These are phyloP conservation scores for Promerops cafer DNA, from an alignment of 2,113 vertebrate species.

Conservation along the genomic window DNA sequence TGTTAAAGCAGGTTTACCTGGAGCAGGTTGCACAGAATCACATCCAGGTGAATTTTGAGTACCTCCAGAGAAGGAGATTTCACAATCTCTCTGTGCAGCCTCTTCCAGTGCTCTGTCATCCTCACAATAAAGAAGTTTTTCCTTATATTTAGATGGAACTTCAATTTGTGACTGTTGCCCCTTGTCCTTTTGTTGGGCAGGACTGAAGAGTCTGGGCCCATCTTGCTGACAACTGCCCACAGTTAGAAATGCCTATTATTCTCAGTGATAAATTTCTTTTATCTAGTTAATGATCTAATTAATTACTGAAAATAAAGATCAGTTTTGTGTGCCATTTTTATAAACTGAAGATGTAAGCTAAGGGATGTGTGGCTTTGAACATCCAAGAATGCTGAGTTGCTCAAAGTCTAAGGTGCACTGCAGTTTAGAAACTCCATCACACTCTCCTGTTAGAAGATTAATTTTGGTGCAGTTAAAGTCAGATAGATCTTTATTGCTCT, in stretches of 20 bases:
- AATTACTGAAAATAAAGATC: not conserved
- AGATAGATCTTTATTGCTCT: not conserved
- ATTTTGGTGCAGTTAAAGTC: not conserved
- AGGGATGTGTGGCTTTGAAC: not conserved
- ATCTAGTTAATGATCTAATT: not conserved
- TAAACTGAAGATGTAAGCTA: not conserved
- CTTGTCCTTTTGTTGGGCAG: not conserved
- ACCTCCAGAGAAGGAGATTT: not conserved
- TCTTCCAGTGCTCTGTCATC: not conserved
- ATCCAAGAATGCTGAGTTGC: not conserved
- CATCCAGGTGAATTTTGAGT: not conserved
- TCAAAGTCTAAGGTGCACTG: rapidly evolving
- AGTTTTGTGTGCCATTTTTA: not conserved
- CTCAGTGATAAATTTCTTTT: not conserved
- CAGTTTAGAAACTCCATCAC: not conserved
- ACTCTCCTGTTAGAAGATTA: not conserved
- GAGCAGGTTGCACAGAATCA: not conserved
- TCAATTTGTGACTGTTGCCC: not conserved
- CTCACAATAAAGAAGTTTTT: not conserved
- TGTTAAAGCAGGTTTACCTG: not conserved
- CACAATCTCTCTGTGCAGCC: not conserved
- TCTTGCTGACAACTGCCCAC: not conserved
- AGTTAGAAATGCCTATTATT: not conserved
- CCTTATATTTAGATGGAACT: not conserved
- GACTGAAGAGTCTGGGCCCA: not conserved